Evolutionary conservation across 2,888 invertebrate species (phyloP), one percentile per base, ranked within the genome.

Genomic region (Parapristionchus giblindavisi): DNA sequence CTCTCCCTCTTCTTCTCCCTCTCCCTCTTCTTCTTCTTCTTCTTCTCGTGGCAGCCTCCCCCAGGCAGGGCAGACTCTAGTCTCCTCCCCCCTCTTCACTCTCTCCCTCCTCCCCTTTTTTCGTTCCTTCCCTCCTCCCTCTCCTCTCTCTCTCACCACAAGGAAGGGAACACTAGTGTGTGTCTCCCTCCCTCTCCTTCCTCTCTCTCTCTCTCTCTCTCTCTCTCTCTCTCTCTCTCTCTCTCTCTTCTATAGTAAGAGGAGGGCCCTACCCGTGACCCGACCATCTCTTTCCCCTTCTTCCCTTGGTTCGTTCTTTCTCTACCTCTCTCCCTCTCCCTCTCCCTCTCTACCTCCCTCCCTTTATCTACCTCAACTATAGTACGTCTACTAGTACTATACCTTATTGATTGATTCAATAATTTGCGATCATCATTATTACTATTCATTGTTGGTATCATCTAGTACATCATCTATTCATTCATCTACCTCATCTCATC

Each of bases 151-250:
- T 58, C 58, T 54, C 11, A 14, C 14, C 70, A 63, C 63, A 63
- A 63, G 38, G 40, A 43, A 38, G 40, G 43, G 63, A 63, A 63
- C 43, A 38, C 66, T 63, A 27, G 63, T 63, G 63, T 38, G 38
- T 43, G 27, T 24, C 27, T 27, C 38, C 48, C 43, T 36, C 21
- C 61, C 34, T 36, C 24, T 36, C 21, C 61, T 32, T n/a, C 21
- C 51, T 66, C 32, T 21, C 68, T 32, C 36, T 52, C 38, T 21
- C 71, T 63, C 63, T 32, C 38, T 32, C 32, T 32, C 48, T 65
- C 61, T 34, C 61, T 61, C 61, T 29, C 61, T 14, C 61, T 32
- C 34, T 27, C 51, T 66, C 32, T 21, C 68, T 32, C 36, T 52
- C 38, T 21, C 71, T 40, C 58, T 54, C 36, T 21, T 27, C 70